phyloP scores from a whole-genome alignment of 2,113 vertebrate genomes.

The Tragelaphus imberbis region DNA sequence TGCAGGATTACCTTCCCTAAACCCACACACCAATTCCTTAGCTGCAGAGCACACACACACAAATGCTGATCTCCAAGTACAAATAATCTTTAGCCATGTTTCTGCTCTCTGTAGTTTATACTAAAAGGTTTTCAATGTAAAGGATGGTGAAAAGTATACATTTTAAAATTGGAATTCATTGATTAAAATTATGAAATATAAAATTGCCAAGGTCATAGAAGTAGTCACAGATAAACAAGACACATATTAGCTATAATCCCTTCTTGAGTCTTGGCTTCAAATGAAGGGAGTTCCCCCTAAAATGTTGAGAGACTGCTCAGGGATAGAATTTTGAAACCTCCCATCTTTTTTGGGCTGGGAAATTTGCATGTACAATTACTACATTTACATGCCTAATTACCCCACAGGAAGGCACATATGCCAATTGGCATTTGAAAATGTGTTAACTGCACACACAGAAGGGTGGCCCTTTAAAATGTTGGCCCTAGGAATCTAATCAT shows the following conservation, averaged over 20 bases:
- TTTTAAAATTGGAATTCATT: not conserved
- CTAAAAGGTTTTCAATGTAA: not conserved
- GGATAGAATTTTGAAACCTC: slow-evolving; percentile 30
- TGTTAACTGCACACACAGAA: slow-evolving; percentile 45
- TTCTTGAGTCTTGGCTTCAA: not conserved
- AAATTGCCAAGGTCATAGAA: not conserved
- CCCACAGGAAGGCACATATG: slow-evolving; percentile 51
- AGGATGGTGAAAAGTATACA: not conserved
- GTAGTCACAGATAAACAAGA: not conserved
- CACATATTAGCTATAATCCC: not conserved
- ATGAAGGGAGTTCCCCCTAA: slow-evolving; percentile 3
- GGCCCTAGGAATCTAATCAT: slow-evolving; percentile 49
- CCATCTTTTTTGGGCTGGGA: slow-evolving; percentile 1
- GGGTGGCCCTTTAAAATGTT: slow-evolving; percentile 38
- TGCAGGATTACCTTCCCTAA: not conserved
- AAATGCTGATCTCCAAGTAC: not conserved
- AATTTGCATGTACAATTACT: slow-evolving; percentile 50
- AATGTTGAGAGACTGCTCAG: not conserved
- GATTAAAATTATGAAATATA: slow-evolving; percentile 2
- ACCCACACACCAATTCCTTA: not conserved
- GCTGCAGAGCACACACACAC: not conserved
- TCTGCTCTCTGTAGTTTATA: not conserved
- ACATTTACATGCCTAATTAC: slow-evolving; percentile 58
- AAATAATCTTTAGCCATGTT: not conserved
- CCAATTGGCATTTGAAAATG: slow-evolving; percentile 55